These are phyloP conservation scores for Capreolus pygargus DNA, from an alignment of 2,113 vertebrate genomes.

Conservation along the genomic window DNA sequence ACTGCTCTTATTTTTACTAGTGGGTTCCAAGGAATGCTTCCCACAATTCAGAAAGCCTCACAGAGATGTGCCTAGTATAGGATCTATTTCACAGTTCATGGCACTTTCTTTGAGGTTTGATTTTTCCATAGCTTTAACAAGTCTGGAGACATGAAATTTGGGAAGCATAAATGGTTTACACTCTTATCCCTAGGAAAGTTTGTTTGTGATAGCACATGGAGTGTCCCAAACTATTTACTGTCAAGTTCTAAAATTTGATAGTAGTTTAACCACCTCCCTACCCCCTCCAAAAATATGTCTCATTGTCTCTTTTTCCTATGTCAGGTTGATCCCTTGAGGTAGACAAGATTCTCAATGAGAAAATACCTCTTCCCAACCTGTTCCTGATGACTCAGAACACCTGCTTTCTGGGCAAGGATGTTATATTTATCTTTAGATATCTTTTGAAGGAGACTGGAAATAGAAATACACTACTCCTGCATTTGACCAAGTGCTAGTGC, in stretches of 20 bases:
- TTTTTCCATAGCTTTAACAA: background rate
- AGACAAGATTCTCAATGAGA: background rate
- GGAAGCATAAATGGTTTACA: background rate
- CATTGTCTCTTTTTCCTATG: background rate
- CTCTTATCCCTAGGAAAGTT: background rate
- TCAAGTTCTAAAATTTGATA: background rate
- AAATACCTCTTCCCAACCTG: background rate
- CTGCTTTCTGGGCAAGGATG: background rate
- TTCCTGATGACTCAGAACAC: background rate
- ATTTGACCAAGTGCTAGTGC: background rate
- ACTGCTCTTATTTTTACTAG: background rate
- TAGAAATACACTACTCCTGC: background rate
- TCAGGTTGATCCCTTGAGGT: background rate
- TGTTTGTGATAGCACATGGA: background rate
- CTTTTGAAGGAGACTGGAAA: background rate
- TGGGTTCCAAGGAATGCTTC: background rate
- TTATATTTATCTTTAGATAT: background rate
- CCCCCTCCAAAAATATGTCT: too few relatives aligned
- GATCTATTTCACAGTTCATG: background rate
- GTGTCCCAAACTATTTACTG: background rate
- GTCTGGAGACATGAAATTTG: background rate
- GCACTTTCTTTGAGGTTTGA: slow-evolving; percentile 3
- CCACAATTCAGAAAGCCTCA: background rate
- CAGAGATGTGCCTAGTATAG: background rate
- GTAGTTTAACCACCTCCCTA: background rate